phyloP scores from a whole-genome alignment of 2,113 vertebrate species.

The Leiothrix lutea region DNA sequence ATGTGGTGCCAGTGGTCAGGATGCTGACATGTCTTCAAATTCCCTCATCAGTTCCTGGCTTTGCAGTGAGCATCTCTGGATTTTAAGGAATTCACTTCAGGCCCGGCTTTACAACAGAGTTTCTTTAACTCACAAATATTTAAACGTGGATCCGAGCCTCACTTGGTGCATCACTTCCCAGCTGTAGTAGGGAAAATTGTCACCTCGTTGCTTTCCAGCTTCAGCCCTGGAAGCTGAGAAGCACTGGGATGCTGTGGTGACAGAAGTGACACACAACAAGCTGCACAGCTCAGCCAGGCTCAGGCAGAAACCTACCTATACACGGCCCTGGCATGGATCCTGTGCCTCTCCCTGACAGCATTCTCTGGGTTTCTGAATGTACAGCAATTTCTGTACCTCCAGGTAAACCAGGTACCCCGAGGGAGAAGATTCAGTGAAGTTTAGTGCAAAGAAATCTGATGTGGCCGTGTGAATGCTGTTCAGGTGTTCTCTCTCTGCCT shows the following conservation, averaged over 20 bases:
- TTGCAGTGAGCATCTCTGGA: background rate
- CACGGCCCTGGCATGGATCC: background rate
- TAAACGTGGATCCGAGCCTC: background rate
- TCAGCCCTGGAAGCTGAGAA: background rate
- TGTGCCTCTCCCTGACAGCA: background rate
- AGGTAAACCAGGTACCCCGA: background rate
- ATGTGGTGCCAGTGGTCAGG: background rate
- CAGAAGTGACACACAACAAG: background rate
- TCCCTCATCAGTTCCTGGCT: background rate
- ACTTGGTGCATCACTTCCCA: background rate
- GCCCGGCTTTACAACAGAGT: background rate
- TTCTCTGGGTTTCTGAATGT: background rate
- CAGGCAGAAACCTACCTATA: rapidly evolving
- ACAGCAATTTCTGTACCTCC: background rate
- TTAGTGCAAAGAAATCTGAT: background rate
- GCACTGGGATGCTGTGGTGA: background rate
- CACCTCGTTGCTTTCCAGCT: background rate
- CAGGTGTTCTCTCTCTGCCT: background rate
- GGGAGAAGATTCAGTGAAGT: background rate
- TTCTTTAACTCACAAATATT: background rate
- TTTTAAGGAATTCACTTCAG: background rate
- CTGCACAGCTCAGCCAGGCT: background rate
- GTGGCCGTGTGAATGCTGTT: background rate
- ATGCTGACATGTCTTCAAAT: background rate
- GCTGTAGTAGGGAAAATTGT: rapidly evolving